These are phyloP conservation scores for Prionchulus punctatus DNA, from an alignment of 2,888 invertebrate species.

Conservation along the genomic window DNA sequence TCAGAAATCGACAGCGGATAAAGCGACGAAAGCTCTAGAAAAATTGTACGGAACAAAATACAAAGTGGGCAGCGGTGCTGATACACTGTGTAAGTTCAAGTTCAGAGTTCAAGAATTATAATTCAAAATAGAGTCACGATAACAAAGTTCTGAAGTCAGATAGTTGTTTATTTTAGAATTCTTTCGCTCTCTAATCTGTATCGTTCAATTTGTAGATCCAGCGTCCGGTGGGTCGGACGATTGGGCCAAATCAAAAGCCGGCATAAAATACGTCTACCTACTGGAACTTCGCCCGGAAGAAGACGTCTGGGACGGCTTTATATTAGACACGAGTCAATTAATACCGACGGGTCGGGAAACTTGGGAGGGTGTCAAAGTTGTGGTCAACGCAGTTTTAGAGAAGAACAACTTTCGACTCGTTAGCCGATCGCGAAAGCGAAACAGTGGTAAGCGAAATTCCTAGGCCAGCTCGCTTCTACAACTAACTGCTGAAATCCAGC, in stretches of 20 bases:
- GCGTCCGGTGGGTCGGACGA: conserved; percentile 31
- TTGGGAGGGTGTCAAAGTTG: conserved; percentile 28
- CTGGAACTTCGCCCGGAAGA: conserved; percentile 25
- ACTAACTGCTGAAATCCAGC: no score
- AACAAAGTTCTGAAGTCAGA: no score
- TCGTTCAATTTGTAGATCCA: conserved; percentile 24
- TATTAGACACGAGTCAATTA: conserved; percentile 25
- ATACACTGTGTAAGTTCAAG: conserved; percentile 24
- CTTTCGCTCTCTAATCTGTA: no score
- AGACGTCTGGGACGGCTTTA: conserved; percentile 19
- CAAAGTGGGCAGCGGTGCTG: conserved; percentile 30
- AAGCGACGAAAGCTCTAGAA: conserved; percentile 25
- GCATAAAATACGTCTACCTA: conserved; percentile 28
- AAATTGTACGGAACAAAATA: conserved; percentile 27
- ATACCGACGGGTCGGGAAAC: conserved; percentile 31
- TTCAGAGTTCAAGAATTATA: not conserved
- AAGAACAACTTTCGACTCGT: no score
- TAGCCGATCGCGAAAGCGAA: no score
- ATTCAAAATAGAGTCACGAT: no score
- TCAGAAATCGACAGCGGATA: conserved; percentile 25
- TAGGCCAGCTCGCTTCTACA: no score
- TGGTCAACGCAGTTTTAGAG: conserved; percentile 13
- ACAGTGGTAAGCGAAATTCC: no score
- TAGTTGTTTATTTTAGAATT: no score
- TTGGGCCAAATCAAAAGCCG: conserved; percentile 29